Base-by-base conservation (phyloP, 2,888 invertebrate genomes). In the Drosophila limbata region DNA sequence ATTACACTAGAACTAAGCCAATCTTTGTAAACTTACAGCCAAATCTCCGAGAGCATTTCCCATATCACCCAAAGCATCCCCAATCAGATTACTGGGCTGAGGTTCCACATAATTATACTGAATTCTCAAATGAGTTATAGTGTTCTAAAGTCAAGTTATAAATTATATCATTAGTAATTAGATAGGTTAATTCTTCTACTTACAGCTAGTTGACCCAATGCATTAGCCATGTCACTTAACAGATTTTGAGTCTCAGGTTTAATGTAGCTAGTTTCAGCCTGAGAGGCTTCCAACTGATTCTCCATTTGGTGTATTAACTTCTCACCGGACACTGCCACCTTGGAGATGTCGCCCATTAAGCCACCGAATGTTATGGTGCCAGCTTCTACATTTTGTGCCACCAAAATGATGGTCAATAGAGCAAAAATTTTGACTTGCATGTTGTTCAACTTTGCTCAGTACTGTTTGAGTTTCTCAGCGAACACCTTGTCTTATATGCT, bases 181-280 rank as follows among this genome's bases (percentile, higher is more conserved):
- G n/a, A 47, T 9, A 28, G 10, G 9, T 10, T 40, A n/a, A 15
- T 28, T n/a, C 0, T 17, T 9, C 15, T 21, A 62, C 79, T 59
- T 47, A 81, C 79, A 37, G 84, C 78, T 13, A 80, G 39, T 45
- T 84, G 66, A 4, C 57, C 78, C 42, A 80, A 37, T 8, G 10
- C 28, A 60, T 69, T 42, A 10, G 69, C 56, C 63, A 73, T 52
- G 21, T 73, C 59, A 17, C 51, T 55, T 0, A 68, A 63, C n/a
- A 68, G 9, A 15, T 73, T 73, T 4, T 48, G 56, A 1, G 47
- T 39, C 1, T 17, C 52, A 5, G 56, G 42, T 33, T 59, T 13
- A 0, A 3, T 61, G 47, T 48, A 25, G 9, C 10, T 28, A 5
- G 15, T 11, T 3, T 69, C 33, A 11, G 33, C 0, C 8, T 59